Percentiles rank a stretch among this genome's conserved stretches.
phyloP scores from a whole-genome alignment of 2,797 vertebrate genomes.

The Eospalax fontanierii region DNA sequence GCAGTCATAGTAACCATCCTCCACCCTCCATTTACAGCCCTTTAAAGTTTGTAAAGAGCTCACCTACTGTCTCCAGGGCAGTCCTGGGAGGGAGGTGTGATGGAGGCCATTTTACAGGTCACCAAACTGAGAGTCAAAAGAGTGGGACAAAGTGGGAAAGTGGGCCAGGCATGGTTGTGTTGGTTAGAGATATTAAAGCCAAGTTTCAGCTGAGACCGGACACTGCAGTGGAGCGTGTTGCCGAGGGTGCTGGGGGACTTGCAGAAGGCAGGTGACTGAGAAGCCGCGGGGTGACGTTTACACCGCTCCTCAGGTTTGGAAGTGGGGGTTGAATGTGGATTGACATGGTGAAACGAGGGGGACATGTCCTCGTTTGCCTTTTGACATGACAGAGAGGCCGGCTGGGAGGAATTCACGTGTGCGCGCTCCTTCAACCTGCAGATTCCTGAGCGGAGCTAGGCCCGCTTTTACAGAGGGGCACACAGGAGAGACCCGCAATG shows the following conservation, averaged over 20 bases:
- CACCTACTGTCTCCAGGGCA: not conserved
- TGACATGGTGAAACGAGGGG: not conserved
- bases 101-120: not conserved
- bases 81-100: not conserved
- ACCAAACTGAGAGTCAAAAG: not conserved
- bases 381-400: not conserved
- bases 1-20: fast-evolving
- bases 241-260: fast-evolving
- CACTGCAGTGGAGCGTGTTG: not conserved
- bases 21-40: not conserved
- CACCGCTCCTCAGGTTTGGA: fast-evolving
- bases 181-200: not conserved
- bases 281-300: not conserved
- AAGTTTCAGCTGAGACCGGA: not conserved
- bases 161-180: not conserved
- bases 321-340: not conserved
- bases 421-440: not conserved
- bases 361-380: not conserved
- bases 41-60: not conserved
- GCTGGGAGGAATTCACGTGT: not conserved
- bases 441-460: not conserved
- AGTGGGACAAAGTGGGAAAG: not conserved
- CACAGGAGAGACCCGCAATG: not conserved
- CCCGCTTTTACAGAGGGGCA: too few relatives aligned
- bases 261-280: not conserved